A percentile compares a stretch with the other conserved stretches of the same genome.
Evolutionary conservation across 2,888 invertebrate species (phyloP).

Genomic region (Morpho deidamia): DNA sequence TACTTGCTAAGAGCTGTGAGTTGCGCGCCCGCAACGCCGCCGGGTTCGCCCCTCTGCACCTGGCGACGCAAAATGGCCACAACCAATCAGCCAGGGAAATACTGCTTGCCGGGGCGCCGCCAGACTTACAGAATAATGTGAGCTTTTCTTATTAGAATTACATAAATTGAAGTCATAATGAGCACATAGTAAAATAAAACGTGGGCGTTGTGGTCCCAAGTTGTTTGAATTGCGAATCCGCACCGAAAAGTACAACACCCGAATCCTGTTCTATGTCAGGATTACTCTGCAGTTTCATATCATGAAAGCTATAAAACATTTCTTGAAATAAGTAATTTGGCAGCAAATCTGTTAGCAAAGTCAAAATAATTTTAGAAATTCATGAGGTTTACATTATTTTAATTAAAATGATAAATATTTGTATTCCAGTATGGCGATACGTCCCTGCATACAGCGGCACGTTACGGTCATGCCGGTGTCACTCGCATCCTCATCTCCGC

Average conservation of each 20-base stretch:
- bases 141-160: slow-evolving; percentile 41
- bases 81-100: slow-evolving; percentile 95
- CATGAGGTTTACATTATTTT: too few species aligned
- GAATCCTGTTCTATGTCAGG: too few species aligned
- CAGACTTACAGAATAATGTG: slow-evolving; percentile 94
- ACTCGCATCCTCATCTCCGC: slow-evolving; percentile 96
- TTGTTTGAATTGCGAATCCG: background rate
- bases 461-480: slow-evolving; percentile 98
- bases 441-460: slow-evolving; percentile 94
- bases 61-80: slow-evolving; percentile 97
- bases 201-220: too few species aligned
- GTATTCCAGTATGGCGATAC: slow-evolving; percentile 92
- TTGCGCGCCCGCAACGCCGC: slow-evolving; percentile 86
- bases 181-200: too few species aligned
- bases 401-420: too few species aligned
- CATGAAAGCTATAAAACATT: background rate
- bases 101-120: slow-evolving; percentile 90
- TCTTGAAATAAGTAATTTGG: too few species aligned
- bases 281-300: too few species aligned
- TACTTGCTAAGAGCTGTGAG: slow-evolving; percentile 81
- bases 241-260: too few species aligned
- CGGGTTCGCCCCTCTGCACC: slow-evolving; percentile 95
- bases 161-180: too few species aligned
- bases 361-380: too few species aligned
- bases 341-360: too few species aligned